Base-by-base conservation (phyloP, 2,888 invertebrate species). In the Amblyjoppa fuscipennis region DNA sequence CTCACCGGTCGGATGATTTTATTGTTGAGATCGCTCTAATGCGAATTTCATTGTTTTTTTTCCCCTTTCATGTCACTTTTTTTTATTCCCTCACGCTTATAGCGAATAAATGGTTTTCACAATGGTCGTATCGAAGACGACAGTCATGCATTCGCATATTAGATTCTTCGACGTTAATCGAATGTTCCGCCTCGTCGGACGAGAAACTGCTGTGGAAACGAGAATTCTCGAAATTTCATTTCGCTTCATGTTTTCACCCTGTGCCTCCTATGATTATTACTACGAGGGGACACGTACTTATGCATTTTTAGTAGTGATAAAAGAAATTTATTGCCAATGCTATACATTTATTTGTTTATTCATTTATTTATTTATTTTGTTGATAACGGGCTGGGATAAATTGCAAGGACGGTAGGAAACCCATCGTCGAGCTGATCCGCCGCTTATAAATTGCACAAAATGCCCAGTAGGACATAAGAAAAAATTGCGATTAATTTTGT, bases 171-270 rank as follows among this genome's bases (percentile, higher is more conserved):
- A 34, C 64, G 64, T 64, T 64, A 64, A 64, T 59, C 38, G 25
- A 56, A 61, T 74, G 13, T 41, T 13, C 59, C 1, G 41, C 7
- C 25, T n/a, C 45, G 31, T 3, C 31, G 59, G 11, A 7, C 61
- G 59, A 31, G 61, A 74, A 31, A 28, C 74, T 31, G 31, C 16
- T 20, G 45, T 7, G 34, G 45, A 74, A 74, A 74, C 59, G 59
- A 59, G 61, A 74, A 74, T 71, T 80, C 66, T 66, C 11, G 5
- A 31, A 16, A 59, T 25, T 28, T 59, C 25, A 28, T 4, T 13
- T 11, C 25, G 0, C 28, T 28, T 25, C 28, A 59, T 59, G 4
- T 13, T 28, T 16, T n/a, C 6, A 0, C 7, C 16, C 2, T 61
- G 31, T 61, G 16, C 25, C 11, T 31, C 13, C 0, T 61, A 31